A percentile compares a stretch with the other conserved stretches of the same genome.
Evolutionary conservation across 1,140 invertebrate species (phyloP).

Genomic region (Fopius arisanus): DNA sequence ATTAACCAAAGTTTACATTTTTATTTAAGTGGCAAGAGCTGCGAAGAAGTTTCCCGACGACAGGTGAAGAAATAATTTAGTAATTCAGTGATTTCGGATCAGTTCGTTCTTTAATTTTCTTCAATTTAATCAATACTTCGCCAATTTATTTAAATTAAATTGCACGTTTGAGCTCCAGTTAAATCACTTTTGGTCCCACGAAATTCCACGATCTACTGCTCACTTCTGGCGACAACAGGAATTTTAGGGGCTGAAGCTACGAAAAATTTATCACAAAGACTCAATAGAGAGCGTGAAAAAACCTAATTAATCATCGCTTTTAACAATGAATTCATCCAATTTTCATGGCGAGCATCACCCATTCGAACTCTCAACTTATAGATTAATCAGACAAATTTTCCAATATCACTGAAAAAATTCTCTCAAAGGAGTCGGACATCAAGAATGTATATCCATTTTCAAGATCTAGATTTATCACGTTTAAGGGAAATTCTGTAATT

Average conservation of each 20-base stretch:
- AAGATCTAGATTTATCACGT: too few relatives aligned
- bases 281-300: background rate
- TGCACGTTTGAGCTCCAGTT: too few relatives aligned
- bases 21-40: too few relatives aligned
- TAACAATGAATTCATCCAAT: background rate
- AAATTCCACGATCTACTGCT: conserved; percentile 45
- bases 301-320: background rate
- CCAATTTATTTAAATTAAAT: background rate
- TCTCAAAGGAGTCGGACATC: background rate
- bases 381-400: background rate
- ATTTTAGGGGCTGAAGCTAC: conserved; percentile 16
- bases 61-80: too few relatives aligned
- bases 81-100: too few relatives aligned
- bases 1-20: too few relatives aligned
- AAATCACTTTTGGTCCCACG: conserved; percentile 46
- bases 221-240: background rate
- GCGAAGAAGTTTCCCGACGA: too few relatives aligned
- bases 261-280: background rate
- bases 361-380: background rate
- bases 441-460: too few relatives aligned
- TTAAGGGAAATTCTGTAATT: too few relatives aligned
- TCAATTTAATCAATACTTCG: too few relatives aligned
- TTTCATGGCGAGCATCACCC: too few relatives aligned
- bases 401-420: background rate
- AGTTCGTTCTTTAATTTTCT: too few relatives aligned